These are phyloP conservation scores for Grus americana DNA, from an alignment of 2,113 vertebrate genomes.

Conservation along the genomic window DNA sequence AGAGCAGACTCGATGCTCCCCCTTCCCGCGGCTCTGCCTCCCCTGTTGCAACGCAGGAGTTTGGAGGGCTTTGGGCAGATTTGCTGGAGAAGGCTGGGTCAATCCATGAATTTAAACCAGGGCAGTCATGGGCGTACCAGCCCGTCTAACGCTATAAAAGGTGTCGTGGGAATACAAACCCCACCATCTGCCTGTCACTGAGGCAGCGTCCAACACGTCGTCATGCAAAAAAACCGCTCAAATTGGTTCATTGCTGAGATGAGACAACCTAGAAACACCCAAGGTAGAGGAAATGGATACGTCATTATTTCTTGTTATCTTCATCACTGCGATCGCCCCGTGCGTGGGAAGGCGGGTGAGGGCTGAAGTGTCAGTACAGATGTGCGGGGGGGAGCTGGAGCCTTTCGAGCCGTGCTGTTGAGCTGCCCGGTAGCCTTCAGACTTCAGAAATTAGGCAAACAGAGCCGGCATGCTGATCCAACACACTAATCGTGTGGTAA, in stretches of 20 bases:
- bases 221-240: not conserved
- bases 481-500: slow-evolving; percentile 45
- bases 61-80: not conserved
- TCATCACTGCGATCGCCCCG: fast-evolving
- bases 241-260: not conserved
- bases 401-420: not conserved
- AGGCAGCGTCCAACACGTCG: not conserved
- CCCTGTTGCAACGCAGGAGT: fast-evolving
- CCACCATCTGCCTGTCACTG: not conserved
- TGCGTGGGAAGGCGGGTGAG: fast-evolving
- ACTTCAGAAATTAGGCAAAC: slow-evolving; percentile 34
- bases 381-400: not conserved
- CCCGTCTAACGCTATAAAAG: fast-evolving
- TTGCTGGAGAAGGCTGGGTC: not conserved
- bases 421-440: slow-evolving; percentile 37
- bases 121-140: fast-evolving
- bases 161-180: not conserved
- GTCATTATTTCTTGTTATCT: not conserved
- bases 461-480: slow-evolving; percentile 41
- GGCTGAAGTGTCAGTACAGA: fast-evolving
- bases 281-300: not conserved
- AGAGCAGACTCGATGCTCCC: fast-evolving
- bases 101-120: fast-evolving
- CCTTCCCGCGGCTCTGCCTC: not conserved
- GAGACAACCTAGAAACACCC: not conserved